Evolutionary conservation across 1,140 invertebrate species (phyloP).

Genomic region (Anagrus nilaparvatae): DNA sequence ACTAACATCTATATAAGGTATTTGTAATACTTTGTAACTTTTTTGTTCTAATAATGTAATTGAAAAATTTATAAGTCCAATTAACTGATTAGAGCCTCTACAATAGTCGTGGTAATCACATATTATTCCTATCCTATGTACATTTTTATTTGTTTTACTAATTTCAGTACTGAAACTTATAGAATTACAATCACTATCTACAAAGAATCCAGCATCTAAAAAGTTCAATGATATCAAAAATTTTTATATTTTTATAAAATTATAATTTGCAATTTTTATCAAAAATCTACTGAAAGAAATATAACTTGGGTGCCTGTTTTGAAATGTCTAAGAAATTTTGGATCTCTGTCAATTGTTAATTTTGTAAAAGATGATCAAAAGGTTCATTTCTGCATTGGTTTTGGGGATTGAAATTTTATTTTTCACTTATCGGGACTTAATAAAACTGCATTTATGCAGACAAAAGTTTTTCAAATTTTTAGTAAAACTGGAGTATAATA

Average conservation of each 20-base stretch:
- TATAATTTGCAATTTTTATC: constrained; percentile 1
- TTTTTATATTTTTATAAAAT: constrained; percentile 8
- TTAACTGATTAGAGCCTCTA: constrained; percentile 39
- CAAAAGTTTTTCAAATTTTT: no score
- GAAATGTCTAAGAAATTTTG: no score
- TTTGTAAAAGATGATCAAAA: no score
- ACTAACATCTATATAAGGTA: constrained; percentile 63
- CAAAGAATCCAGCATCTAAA: constrained; percentile 56
- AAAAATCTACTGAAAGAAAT: no score
- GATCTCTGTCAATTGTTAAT: no score
- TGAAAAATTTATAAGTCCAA: constrained; percentile 44
- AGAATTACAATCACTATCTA: constrained; percentile 56
- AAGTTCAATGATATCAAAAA: constrained; percentile 16
- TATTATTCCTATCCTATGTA: constrained; percentile 48
- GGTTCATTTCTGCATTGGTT: no score
- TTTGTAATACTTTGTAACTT: constrained; percentile 55
- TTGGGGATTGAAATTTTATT: no score
- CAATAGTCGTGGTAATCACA: constrained; percentile 54
- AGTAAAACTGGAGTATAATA: no score
- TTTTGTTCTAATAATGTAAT: constrained; percentile 42
- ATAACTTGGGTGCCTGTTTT: no score
- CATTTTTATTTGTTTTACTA: constrained; percentile 17
- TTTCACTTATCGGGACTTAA: no score
- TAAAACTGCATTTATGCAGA: no score
- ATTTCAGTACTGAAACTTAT: constrained; percentile 44